Conservation (phyloP, 2,113 vertebrate species). For the Mellivora capensis region DNA sequence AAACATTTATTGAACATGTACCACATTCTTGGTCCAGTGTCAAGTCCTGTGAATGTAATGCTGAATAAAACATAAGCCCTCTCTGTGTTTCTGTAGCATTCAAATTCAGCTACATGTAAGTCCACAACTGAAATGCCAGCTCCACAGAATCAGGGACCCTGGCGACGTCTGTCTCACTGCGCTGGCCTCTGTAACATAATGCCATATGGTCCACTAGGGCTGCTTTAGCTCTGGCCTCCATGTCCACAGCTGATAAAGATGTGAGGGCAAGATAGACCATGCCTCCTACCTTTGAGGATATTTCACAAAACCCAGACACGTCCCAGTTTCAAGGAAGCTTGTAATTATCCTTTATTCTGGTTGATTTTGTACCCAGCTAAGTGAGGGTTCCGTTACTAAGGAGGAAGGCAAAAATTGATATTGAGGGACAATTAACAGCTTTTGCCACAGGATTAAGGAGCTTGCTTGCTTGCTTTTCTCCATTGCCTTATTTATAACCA, state of each 20-base stretch:
- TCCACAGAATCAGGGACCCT: neutral
- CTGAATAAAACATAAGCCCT: neutral
- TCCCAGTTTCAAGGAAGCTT: neutral
- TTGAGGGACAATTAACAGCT: neutral
- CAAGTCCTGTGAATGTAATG: neutral
- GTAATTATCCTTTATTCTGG: neutral
- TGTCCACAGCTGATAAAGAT: neutral
- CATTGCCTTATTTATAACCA: constrained; percentile 16
- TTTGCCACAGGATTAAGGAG: constrained; percentile 4
- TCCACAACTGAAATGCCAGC: neutral
- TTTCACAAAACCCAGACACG: neutral
- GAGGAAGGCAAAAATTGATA: neutral
- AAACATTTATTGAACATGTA: neutral
- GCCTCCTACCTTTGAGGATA: neutral
- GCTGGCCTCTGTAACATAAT: neutral
- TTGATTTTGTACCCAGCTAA: neutral
- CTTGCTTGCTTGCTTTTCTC: neutral
- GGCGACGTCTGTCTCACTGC: neutral
- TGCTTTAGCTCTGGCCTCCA: neutral
- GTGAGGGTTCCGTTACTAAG: neutral
- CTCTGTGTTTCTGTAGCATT: neutral
- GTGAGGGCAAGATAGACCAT: neutral
- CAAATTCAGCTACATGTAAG: neutral
- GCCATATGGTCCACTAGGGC: neutral
- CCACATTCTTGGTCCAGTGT: neutral